These are phyloP conservation scores for Notarius lentiginosus DNA, from an alignment of 2,113 vertebrate species.

Conservation along the genomic window DNA sequence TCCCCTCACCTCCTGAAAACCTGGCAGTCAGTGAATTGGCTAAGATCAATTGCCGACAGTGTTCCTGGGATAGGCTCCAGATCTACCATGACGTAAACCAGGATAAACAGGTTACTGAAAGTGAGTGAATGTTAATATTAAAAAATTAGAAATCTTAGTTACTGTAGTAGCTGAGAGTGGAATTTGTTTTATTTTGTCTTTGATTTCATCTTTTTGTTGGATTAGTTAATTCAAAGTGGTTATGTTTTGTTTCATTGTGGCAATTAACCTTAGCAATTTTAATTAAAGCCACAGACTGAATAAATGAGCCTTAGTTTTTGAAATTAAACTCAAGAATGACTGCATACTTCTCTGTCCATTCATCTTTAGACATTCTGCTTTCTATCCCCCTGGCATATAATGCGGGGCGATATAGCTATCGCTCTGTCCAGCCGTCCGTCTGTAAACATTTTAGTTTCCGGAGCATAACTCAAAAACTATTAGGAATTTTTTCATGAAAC, in stretches of 20 bases:
- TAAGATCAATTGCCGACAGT: neutral
- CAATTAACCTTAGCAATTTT: neutral
- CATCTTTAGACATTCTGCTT: neutral
- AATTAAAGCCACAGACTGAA: neutral
- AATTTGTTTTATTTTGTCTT: neutral
- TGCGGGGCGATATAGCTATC: too few relatives aligned
- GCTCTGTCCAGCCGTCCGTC: too few relatives aligned
- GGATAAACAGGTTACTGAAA: neutral
- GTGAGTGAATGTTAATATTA: neutral
- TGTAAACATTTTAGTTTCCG: too few relatives aligned
- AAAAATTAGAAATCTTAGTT: neutral
- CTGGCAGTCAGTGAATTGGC: neutral
- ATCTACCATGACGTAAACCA: neutral
- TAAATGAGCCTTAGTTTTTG: neutral
- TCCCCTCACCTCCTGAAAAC: neutral
- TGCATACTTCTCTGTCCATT: neutral
- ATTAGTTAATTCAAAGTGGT: neutral
- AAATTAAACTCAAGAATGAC: neutral
- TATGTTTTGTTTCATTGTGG: neutral
- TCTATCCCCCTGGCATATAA: neutral
- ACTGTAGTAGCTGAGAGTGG: neutral
- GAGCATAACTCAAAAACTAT: too few relatives aligned
- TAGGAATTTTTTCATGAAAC: too few relatives aligned
- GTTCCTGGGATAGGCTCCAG: neutral
- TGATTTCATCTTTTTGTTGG: neutral